Conservation (phyloP, 1,140 invertebrate genomes). For the Drosophila pandora region DNA sequence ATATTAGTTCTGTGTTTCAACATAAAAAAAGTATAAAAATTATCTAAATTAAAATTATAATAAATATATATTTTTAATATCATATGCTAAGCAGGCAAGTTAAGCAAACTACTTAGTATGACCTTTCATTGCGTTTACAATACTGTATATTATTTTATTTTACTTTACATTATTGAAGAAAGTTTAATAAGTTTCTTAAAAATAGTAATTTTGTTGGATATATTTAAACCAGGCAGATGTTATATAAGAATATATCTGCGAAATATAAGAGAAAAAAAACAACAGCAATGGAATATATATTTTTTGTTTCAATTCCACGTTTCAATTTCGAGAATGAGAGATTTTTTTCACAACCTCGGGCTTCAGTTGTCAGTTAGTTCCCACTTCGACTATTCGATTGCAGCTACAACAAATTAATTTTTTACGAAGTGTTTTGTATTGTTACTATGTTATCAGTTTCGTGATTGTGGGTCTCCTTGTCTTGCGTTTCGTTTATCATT, state of each 20-base stretch:
- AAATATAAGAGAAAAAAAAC: not conserved
- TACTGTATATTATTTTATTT: no score
- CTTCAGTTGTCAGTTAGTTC: slow-evolving; percentile 12
- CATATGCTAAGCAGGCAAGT: no score
- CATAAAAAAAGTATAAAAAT: no score
- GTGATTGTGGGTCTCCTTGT: slow-evolving; percentile 40
- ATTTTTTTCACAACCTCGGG: not conserved
- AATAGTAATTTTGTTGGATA: no score
- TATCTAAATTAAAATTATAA: no score
- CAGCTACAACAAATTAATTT: slow-evolving; percentile 37
- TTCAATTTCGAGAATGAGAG: slow-evolving; percentile 1
- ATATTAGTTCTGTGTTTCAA: no score
- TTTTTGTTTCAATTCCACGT: slow-evolving; percentile 16
- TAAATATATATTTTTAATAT: no score
- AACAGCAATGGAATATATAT: not conserved
- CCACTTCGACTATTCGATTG: slow-evolving; percentile 31
- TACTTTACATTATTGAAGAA: no score
- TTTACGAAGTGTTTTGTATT: slow-evolving; percentile 46
- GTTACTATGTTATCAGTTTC: slow-evolving; percentile 40
- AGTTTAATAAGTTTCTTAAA: no score
- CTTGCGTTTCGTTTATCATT: slow-evolving; percentile 32
- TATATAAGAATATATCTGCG: not conserved
- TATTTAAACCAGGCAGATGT: not conserved
- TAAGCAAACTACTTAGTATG: no score
- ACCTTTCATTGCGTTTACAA: no score